These are phyloP conservation scores for Lacanobia wlatinum DNA, from an alignment of 2,888 invertebrate genomes.

Conservation along the genomic window DNA sequence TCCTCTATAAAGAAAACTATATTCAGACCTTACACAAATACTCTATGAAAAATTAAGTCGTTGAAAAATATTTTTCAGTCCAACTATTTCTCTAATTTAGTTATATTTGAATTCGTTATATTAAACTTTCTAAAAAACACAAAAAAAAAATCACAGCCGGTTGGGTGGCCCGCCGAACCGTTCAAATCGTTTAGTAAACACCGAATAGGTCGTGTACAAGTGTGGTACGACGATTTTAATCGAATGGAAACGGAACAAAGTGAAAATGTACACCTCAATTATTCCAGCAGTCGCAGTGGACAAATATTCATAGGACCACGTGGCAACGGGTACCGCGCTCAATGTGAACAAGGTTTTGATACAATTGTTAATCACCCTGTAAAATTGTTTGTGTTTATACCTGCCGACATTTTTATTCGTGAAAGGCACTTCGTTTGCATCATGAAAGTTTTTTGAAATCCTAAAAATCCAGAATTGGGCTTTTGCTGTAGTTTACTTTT, in stretches of 20 bases:
- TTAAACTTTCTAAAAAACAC: slow-evolving; percentile 65
- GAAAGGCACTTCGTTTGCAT: slow-evolving; percentile 2
- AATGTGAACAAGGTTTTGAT: slow-evolving; percentile 67
- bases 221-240: slow-evolving; percentile 90
- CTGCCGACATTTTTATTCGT: slow-evolving; percentile 7
- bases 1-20: slow-evolving; percentile 5
- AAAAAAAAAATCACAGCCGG: slow-evolving; percentile 78
- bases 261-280: slow-evolving; percentile 91
- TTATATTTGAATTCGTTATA: slow-evolving; percentile 33
- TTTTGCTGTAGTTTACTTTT: not conserved
- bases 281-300: slow-evolving; percentile 87
- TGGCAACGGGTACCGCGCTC: slow-evolving; percentile 76
- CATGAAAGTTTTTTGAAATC: not conserved
- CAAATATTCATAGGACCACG: slow-evolving; percentile 86
- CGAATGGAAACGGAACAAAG: slow-evolving; percentile 91
- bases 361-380: slow-evolving; percentile 64
- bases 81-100: slow-evolving; percentile 21
- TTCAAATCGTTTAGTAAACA: slow-evolving; percentile 90
- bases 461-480: not conserved
- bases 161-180: slow-evolving; percentile 86
- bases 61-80: not conserved
- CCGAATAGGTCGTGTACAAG: slow-evolving; percentile 89
- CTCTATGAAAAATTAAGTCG: not conserved
- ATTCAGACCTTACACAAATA: not conserved
- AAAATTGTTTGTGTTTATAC: slow-evolving; percentile 59